Percentiles rank a stretch among this genome's conserved stretches.
Evolutionary conservation across 1,140 invertebrate genomes (phyloP).

Genomic region (Listronotus bonariensis): DNA sequence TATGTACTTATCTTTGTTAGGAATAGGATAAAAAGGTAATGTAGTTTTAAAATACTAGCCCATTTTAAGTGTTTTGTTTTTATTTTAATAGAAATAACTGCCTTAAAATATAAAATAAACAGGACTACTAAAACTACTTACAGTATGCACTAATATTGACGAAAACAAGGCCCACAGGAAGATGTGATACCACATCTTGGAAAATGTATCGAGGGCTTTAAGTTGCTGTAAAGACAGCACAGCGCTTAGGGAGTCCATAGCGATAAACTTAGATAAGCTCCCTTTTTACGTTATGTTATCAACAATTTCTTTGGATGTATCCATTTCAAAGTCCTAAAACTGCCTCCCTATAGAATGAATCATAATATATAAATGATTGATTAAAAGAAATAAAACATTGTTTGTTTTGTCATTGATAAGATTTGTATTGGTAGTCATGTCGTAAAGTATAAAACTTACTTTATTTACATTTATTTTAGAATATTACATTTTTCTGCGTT

Average conservation of each 20-base stretch:
- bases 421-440: background rate
- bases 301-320: slow-evolving; percentile 35
- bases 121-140: slow-evolving; percentile 34
- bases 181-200: slow-evolving; percentile 96
- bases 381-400: background rate
- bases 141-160: slow-evolving; percentile 86
- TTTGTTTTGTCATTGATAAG: background rate
- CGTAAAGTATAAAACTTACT: slow-evolving; percentile 3
- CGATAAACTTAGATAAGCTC: slow-evolving; percentile 9
- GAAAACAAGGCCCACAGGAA: slow-evolving; percentile 94
- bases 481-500: slow-evolving; percentile 9
- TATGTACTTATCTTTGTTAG: too few species aligned
- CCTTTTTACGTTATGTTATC: slow-evolving; percentile 42
- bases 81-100: too few species aligned
- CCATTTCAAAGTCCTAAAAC: slow-evolving; percentile 33
- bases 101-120: slow-evolving; percentile 11
- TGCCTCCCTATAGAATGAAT: background rate
- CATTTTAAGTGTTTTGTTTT: too few species aligned
- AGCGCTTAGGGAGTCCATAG: slow-evolving; percentile 65
- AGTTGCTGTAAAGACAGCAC: slow-evolving; percentile 64
- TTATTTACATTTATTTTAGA: slow-evolving; percentile 1
- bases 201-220: slow-evolving; percentile 67
- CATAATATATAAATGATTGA: background rate
- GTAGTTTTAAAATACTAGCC: too few species aligned
- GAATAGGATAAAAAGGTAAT: too few species aligned